Percentiles rank a stretch among this genome's conserved stretches.
These are phyloP conservation scores for Tympanuchus pallidicinctus DNA, from an alignment of 2,113 vertebrate species.

Conservation along the genomic window DNA sequence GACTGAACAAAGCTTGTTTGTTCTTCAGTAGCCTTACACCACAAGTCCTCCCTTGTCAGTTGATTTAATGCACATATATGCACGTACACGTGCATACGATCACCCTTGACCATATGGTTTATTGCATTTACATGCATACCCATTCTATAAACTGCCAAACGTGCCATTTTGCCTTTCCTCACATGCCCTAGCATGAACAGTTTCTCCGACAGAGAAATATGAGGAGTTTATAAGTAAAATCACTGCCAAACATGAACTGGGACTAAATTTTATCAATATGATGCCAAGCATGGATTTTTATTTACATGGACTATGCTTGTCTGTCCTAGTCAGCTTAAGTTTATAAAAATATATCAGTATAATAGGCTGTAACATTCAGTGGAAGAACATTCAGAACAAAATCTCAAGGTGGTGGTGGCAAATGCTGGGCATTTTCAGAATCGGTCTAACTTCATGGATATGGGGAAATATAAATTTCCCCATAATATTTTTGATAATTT, in stretches of 20 bases:
- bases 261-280: not conserved
- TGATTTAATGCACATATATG: not conserved
- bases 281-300: not conserved
- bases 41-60: not conserved
- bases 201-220: constrained; percentile 20
- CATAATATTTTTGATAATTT: not conserved
- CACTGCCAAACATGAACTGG: not conserved
- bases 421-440: not conserved
- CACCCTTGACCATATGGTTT: not conserved
- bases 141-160: not conserved
- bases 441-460: not conserved
- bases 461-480: not conserved
- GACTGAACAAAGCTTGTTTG: not conserved
- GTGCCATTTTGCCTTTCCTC: not conserved
- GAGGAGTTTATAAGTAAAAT: not conserved
- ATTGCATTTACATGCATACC: accelerated
- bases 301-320: not conserved
- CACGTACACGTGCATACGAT: accelerated
- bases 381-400: not conserved
- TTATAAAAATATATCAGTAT: not conserved
- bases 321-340: not conserved
- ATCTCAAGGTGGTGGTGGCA: not conserved
- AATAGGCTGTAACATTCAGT: not conserved
- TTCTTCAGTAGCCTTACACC: not conserved
- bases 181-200: not conserved